Base-by-base conservation (phyloP, 2,113 vertebrate species). In the Pelusios castaneus region DNA sequence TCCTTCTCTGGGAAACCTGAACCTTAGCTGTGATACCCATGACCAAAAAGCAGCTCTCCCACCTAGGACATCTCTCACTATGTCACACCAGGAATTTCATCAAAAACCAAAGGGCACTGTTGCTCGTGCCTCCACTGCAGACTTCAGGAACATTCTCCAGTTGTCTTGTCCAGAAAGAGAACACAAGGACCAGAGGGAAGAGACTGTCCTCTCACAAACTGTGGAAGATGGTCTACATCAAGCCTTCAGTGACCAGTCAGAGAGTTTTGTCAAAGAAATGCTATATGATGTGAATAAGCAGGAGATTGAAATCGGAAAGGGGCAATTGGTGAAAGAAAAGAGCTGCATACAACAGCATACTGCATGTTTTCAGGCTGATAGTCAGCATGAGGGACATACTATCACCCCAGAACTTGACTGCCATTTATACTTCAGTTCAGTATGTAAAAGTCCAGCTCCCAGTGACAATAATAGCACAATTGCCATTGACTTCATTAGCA, bases 181-280 rank as follows among this genome's bases (percentile, higher is more conserved):
- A 54, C 67, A 67, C 45, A 91, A 12, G 51, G 43, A 84, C 60
- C 87, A 82, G 55, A 87, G 89, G 84, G 95, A 95, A 88, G 87
- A 95, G 29, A 43, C 43, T 31, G 85, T 73, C 19, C 47, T 55
- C 5, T 88, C 80, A 10, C 54, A 86, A 27, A 58, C 60, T 54
- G 90, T 88, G 82, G 93, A 95, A 77, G 89, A 94, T 38, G 73
- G 77, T 84, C 52, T 55, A 4, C 87, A 47, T 45, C 78, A 95
- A 29, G 24, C 27, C 89, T 79, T 12, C 5, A 63, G 81, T 24
- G 19, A 14, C 34, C 76, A 67, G 1, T 43, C 43, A 63, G 91
- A 88, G 55, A 29, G 2, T 38, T 25, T 49, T 83, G 38, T 43
- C 38, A 85, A 94, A 79, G 81, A 95, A 73, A 45, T 77, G 9